These are phyloP conservation scores for Brachionus calyciflorus DNA, from an alignment of 1,140 invertebrate genomes.

Conservation along the genomic window DNA sequence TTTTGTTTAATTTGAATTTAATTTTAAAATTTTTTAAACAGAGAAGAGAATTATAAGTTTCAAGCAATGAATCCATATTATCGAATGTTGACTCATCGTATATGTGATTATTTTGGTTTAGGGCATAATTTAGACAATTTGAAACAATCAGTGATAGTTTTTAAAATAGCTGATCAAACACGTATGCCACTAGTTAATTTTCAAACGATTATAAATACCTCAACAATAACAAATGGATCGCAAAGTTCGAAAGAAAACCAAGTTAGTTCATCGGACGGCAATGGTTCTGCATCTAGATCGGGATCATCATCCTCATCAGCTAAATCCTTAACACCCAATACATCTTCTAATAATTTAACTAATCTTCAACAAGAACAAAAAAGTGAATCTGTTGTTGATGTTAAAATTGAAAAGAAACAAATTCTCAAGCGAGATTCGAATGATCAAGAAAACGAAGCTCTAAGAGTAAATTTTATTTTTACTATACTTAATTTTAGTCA, in stretches of 20 bases:
- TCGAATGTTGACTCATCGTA: constrained; percentile 39
- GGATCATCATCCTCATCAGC: constrained; percentile 9
- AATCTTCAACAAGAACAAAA: neutral
- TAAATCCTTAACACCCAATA: neutral
- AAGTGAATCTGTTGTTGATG: too few species aligned
- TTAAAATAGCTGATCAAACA: neutral
- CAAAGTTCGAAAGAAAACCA: too few species aligned
- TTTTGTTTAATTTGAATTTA: too few species aligned
- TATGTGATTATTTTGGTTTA: constrained; percentile 38
- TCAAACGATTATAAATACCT: constrained; percentile 8
- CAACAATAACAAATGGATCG: neutral
- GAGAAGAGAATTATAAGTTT: constrained; percentile 16
- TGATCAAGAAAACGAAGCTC: neutral
- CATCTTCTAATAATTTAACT: constrained; percentile 7
- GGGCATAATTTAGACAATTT: constrained; percentile 21
- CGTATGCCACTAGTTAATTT: neutral
- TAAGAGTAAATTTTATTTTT: neutral
- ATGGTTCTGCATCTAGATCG: neutral
- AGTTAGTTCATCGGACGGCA: neutral
- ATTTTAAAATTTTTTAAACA: too few species aligned
- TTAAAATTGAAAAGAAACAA: constrained; percentile 34
- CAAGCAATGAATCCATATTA: constrained; percentile 44
- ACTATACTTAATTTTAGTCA: too few species aligned
- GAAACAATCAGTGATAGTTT: constrained; percentile 31
- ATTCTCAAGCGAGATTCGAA: constrained; percentile 29